phyloP scores from a whole-genome alignment of 2,113 vertebrate genomes.

The Bos indicus region DNA sequence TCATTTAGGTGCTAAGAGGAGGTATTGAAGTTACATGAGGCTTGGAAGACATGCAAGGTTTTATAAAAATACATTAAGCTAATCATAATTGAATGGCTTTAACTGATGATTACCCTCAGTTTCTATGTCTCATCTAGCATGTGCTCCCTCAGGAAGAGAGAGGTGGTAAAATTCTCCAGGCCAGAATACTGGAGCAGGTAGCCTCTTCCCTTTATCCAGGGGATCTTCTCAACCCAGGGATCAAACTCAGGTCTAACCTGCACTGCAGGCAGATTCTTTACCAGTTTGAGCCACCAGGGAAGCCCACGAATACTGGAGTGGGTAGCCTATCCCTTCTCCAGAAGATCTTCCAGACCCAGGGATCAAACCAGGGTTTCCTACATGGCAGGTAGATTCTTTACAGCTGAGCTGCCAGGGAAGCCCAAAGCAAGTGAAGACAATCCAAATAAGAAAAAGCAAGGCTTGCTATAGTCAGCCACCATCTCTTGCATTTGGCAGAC shows the following conservation, averaged over 20 bases:
- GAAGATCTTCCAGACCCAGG: neutral
- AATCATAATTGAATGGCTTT: neutral
- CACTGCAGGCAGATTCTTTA: fast-evolving
- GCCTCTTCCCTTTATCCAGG: neutral
- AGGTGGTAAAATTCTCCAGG: neutral
- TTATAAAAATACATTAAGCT: neutral
- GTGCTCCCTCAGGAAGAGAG: neutral
- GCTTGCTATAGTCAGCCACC: neutral
- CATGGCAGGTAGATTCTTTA: neutral
- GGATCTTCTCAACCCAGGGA: neutral
- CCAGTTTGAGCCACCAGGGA: neutral
- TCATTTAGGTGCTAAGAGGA: neutral
- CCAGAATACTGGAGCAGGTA: neutral
- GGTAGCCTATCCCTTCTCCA: neutral
- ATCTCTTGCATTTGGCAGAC: neutral
- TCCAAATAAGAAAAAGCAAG: neutral
- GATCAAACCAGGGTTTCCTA: neutral
- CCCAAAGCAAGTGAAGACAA: neutral
- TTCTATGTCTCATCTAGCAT: neutral
- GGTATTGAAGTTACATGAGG: neutral
- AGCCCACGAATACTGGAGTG: neutral
- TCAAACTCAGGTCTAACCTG: neutral
- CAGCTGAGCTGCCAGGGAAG: neutral
- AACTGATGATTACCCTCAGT: neutral
- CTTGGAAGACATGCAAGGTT: neutral